Conservation (phyloP, 2,797 vertebrate genomes). For the Trachops cirrhosus region DNA sequence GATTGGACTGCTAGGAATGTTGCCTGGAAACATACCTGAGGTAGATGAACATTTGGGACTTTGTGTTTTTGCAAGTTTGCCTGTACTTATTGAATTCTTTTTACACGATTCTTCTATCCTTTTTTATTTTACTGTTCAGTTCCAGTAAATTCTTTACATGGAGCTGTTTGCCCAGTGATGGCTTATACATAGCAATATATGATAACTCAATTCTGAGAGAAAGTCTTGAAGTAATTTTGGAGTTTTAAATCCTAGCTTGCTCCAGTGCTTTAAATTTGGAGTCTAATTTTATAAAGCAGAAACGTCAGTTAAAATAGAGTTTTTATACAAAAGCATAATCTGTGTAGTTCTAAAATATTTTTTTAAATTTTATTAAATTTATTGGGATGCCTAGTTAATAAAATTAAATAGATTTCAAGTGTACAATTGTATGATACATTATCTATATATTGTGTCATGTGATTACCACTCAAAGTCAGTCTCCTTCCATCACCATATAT, state of each 20-base stretch:
- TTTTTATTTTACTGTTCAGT: background rate
- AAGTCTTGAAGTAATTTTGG: background rate
- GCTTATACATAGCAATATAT: background rate
- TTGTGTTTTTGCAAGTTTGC: background rate
- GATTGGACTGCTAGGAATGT: background rate
- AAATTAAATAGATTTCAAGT: background rate
- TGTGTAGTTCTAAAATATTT: background rate
- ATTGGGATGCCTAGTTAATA: background rate
- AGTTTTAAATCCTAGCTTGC: background rate
- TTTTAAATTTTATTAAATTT: background rate
- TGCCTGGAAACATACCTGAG: background rate
- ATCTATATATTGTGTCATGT: background rate
- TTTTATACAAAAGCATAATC: background rate
- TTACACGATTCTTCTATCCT: background rate
- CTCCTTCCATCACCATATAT: background rate
- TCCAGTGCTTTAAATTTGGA: background rate
- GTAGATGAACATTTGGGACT: background rate
- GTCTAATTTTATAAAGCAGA: background rate
- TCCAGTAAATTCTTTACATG: background rate
- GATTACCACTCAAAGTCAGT: background rate
- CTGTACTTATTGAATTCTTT: background rate
- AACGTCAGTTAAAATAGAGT: background rate
- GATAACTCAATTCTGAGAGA: background rate
- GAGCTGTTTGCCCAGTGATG: background rate
- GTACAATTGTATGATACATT: background rate